phyloP scores from a whole-genome alignment of 2,888 invertebrate species.

The Leptinotarsa peninsularis region DNA sequence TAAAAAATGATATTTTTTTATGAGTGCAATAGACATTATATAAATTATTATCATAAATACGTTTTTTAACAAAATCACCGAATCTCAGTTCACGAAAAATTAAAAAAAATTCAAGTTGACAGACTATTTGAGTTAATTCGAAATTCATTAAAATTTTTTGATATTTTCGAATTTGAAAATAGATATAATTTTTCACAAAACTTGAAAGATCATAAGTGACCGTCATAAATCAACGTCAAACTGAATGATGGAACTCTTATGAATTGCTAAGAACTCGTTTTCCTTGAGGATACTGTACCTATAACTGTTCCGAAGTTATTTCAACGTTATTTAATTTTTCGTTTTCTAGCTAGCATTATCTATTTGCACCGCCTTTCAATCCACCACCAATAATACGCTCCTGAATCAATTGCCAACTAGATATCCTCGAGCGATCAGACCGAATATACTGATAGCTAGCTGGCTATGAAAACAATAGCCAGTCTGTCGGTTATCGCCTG shows the following conservation, averaged over 20 bases:
- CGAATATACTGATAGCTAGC: slow-evolving; percentile 19
- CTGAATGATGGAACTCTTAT: neutral
- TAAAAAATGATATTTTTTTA: no score
- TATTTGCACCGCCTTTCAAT: slow-evolving; percentile 15
- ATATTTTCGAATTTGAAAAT: no score
- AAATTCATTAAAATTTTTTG: no score
- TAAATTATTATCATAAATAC: no score
- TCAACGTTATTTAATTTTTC: neutral
- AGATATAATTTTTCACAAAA: no score
- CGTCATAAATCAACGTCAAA: no score
- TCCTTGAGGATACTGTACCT: neutral
- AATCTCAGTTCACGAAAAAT: no score
- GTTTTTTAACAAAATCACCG: no score
- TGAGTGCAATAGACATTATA: no score
- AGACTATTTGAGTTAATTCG: no score
- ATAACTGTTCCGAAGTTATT: slow-evolving; percentile 7
- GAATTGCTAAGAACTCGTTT: neutral
- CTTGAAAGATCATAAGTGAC: no score
- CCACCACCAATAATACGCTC: slow-evolving; percentile 31
- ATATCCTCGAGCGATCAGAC: slow-evolving; percentile 25
- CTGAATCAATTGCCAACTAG: slow-evolving; percentile 30
- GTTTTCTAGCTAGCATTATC: neutral
- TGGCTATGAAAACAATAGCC: slow-evolving; percentile 35
- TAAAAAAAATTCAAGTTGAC: no score
- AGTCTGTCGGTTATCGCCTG: slow-evolving; percentile 26